phyloP scores from a whole-genome alignment of 2,888 invertebrate species.

The Agonopterix alstromeriana region DNA sequence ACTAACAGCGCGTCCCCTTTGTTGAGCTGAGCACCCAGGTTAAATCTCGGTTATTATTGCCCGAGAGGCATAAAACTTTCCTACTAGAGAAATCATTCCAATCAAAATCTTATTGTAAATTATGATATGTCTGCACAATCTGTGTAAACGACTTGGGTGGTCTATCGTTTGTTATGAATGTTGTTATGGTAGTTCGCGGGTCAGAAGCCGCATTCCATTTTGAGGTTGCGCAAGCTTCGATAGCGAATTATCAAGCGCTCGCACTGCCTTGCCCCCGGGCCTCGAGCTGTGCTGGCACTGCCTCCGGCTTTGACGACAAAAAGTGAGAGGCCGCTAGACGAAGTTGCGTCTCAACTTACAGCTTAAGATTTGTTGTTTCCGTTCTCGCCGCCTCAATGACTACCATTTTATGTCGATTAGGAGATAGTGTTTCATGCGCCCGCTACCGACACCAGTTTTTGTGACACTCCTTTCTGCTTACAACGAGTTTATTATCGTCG shows the following conservation, averaged over 20 bases:
- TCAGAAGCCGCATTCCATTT: conserved; percentile 56
- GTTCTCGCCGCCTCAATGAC: conserved; percentile 70
- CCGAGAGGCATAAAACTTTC: conserved; percentile 34
- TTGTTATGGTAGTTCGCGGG: conserved; percentile 48
- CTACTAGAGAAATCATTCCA: conserved; percentile 38
- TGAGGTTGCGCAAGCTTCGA: conserved; percentile 41
- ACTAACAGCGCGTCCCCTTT: conserved; percentile 35
- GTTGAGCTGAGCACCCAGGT: conserved; percentile 18
- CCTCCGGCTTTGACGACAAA: conserved; percentile 43
- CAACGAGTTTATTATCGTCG: conserved; percentile 66
- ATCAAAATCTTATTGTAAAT: conserved; percentile 60
- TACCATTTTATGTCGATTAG: conserved; percentile 74
- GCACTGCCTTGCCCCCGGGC: conserved; percentile 18
- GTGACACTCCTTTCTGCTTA: conserved; percentile 63
- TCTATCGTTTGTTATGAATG: conserved; percentile 45
- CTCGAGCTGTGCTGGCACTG: conserved; percentile 7
- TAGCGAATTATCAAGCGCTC: conserved; percentile 54
- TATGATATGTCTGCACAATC: conserved; percentile 35
- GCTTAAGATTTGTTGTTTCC: conserved; percentile 70
- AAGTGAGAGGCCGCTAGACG: conserved; percentile 56
- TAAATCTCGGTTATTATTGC: conserved; percentile 25
- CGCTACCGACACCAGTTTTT: conserved; percentile 73
- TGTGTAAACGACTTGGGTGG: conserved; percentile 54
- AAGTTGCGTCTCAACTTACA: conserved; percentile 56
- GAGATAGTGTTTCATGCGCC: conserved; percentile 72